Conservation (phyloP, 1,140 invertebrate genomes). For the Caenorhabditis elegans region DNA sequence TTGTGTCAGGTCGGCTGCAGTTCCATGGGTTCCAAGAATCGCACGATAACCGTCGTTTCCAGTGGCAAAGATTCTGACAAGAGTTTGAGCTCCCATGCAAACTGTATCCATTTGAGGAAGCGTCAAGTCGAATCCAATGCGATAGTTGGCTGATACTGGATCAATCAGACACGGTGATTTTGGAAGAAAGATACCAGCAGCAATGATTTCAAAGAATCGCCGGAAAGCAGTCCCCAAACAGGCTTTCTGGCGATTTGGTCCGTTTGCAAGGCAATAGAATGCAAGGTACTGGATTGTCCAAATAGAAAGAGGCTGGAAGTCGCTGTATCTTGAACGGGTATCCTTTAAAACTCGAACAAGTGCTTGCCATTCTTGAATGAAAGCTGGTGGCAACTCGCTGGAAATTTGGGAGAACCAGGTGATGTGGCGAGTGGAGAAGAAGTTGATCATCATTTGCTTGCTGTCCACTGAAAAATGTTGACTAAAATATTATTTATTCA, state of each 20-base stretch:
- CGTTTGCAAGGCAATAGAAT: neutral
- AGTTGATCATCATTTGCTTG: neutral
- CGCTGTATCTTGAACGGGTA: neutral
- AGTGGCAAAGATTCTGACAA: neutral
- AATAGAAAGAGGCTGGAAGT: neutral
- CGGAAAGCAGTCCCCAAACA: neutral
- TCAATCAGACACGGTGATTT: neutral
- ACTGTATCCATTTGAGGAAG: neutral
- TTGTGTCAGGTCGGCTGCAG: neutral
- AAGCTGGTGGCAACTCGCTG: neutral
- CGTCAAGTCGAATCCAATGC: constrained; percentile 6
- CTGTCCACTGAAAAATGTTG: neutral
- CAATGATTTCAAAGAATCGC: neutral
- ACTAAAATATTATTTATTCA: too few species aligned
- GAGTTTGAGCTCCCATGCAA: neutral
- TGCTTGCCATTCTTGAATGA: neutral
- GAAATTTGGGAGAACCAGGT: neutral
- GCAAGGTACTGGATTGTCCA: neutral
- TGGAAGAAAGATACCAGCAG: neutral
- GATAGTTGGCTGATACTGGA: neutral
- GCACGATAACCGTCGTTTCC: constrained; percentile 3
- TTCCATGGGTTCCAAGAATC: neutral
- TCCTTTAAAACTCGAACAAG: neutral
- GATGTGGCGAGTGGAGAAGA: neutral
- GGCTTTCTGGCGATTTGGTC: neutral